These are phyloP conservation scores for Gymnothorax javanicus DNA, from an alignment of 2,797 vertebrate genomes.

Conservation along the genomic window DNA sequence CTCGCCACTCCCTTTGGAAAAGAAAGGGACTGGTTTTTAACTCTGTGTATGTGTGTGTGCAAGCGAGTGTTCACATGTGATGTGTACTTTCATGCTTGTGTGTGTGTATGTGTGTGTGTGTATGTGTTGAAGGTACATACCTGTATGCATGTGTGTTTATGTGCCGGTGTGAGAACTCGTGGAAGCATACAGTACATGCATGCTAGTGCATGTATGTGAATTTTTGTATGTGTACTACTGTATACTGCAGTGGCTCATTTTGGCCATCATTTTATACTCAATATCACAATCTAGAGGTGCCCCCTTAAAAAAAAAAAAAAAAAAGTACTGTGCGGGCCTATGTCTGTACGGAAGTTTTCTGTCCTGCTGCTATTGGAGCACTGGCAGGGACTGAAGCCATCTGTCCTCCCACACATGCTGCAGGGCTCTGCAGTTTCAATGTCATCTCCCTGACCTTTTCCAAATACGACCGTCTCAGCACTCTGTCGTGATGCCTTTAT, in stretches of 20 bases:
- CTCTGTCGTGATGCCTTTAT: background rate
- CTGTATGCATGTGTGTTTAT: too few species aligned
- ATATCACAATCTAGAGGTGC: background rate
- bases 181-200: too few species aligned
- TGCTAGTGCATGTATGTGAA: too few species aligned
- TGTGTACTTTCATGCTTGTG: background rate
- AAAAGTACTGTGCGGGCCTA: background rate
- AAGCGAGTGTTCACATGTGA: too few species aligned
- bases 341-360: background rate
- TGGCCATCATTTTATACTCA: background rate
- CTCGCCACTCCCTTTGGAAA: background rate
- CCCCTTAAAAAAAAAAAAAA: background rate
- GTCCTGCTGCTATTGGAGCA: background rate
- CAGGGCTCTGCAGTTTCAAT: slow-evolving; percentile 13
- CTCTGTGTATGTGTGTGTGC: background rate
- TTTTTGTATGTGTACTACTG: background rate
- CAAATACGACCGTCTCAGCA: background rate
- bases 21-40: background rate
- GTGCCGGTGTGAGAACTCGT: background rate
- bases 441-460: slow-evolving; percentile 27
- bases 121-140: background rate
- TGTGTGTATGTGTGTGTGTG: background rate
- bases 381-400: slow-evolving; percentile 5
- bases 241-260: background rate
- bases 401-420: background rate